Evolutionary conservation across 1,140 invertebrate species (phyloP).

Genomic region (Atopsyche davidsoni): DNA sequence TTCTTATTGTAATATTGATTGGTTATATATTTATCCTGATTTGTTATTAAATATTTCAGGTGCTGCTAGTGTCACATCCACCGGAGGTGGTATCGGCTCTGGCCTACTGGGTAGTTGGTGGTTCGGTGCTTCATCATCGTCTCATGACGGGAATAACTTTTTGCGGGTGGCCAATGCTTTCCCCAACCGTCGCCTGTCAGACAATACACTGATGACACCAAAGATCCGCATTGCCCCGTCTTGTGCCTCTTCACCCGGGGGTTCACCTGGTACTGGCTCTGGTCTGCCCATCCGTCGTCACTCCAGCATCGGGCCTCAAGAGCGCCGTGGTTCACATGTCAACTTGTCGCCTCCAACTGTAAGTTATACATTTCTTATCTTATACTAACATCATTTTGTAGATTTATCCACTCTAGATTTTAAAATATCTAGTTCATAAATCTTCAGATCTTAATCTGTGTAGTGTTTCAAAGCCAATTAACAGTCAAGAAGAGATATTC

Average conservation of each 20-base stretch:
- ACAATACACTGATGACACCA: slow-evolving; percentile 86
- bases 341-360: slow-evolving; percentile 84
- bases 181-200: slow-evolving; percentile 77
- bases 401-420: not conserved
- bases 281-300: slow-evolving; percentile 78
- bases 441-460: not conserved
- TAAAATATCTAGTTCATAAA: not conserved
- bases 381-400: not conserved
- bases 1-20: not conserved
- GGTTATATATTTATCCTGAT: too few species aligned
- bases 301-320: slow-evolving; percentile 83
- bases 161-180: slow-evolving; percentile 75
- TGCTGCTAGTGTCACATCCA: not conserved
- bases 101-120: slow-evolving; percentile 67
- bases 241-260: slow-evolving; percentile 79
- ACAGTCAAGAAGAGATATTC: too few species aligned
- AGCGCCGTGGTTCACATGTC: slow-evolving; percentile 74
- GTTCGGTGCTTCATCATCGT: slow-evolving; percentile 64
- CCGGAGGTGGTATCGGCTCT: slow-evolving; percentile 38
- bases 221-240: slow-evolving; percentile 79
- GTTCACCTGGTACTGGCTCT: slow-evolving; percentile 63
- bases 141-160: slow-evolving; percentile 82
- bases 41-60: too few species aligned
- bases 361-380: too few species aligned
- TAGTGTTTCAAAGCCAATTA: not conserved